These are phyloP conservation scores for Pterostichus niger DNA, from an alignment of 2,888 invertebrate species.

Conservation along the genomic window DNA sequence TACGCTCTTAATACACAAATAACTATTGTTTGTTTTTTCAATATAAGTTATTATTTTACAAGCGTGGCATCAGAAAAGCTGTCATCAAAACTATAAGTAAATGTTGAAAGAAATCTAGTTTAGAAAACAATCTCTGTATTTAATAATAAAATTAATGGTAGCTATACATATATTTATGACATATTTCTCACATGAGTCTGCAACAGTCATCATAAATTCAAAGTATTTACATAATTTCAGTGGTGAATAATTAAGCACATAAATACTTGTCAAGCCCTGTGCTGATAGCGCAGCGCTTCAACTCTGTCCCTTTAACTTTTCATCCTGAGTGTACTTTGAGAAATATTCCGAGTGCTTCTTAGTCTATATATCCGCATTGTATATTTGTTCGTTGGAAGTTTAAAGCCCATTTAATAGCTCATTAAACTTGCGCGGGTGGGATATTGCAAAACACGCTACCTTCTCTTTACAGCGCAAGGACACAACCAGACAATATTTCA, in stretches of 20 bases:
- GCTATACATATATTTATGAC: constrained; percentile 42
- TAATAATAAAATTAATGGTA: constrained; percentile 31
- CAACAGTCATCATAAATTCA: constrained; percentile 61
- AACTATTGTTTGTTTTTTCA: too few relatives aligned
- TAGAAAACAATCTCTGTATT: too few relatives aligned
- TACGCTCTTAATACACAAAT: too few relatives aligned
- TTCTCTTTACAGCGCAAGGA: neutral
- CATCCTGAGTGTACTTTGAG: constrained; percentile 1
- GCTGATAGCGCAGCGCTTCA: constrained; percentile 24
- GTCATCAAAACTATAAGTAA: too few relatives aligned
- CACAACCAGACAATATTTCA: constrained; percentile 55
- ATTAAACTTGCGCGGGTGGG: constrained; percentile 69
- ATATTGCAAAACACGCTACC: constrained; percentile 50
- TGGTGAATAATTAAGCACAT: constrained; percentile 64
- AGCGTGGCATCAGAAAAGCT: too few relatives aligned
- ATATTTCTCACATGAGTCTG: constrained; percentile 56
- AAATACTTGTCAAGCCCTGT: constrained; percentile 54
- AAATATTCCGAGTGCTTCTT: constrained; percentile 43
- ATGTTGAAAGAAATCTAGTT: too few relatives aligned
- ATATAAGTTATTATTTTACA: too few relatives aligned
- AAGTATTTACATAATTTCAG: constrained; percentile 59
- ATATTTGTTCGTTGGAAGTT: constrained; percentile 70
- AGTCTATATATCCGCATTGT: constrained; percentile 70
- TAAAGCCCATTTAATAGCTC: constrained; percentile 71
- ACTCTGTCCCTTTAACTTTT: neutral